A percentile compares a stretch with the other conserved stretches of the same genome.
phyloP scores from a whole-genome alignment of 2,113 vertebrate species.

The Callaeas wilsoni region DNA sequence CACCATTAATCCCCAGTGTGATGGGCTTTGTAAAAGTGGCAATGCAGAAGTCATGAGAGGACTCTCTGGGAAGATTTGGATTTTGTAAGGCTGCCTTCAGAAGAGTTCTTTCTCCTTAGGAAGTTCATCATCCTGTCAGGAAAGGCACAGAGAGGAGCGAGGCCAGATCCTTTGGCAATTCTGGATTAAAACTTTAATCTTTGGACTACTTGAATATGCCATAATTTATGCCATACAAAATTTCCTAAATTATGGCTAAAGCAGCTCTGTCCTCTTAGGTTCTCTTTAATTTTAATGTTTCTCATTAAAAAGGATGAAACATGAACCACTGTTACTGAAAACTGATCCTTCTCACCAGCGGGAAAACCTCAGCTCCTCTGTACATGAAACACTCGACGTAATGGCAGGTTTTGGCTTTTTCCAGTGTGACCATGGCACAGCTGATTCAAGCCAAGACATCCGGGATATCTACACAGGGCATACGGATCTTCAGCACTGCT shows the following conservation, averaged over 20 bases:
- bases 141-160: not conserved
- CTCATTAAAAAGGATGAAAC: not conserved
- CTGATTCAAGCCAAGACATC: not conserved
- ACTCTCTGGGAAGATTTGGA: not conserved
- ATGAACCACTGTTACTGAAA: not conserved
- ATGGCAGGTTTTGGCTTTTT: not conserved
- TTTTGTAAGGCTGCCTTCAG: not conserved
- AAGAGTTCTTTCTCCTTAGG: not conserved
- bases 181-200: not conserved
- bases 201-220: not conserved
- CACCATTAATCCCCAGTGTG: not conserved
- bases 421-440: not conserved
- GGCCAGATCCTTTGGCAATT: not conserved
- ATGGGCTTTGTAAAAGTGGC: not conserved
- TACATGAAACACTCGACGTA: rapidly evolving
- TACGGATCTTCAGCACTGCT: not conserved
- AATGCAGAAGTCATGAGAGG: not conserved
- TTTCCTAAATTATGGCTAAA: not conserved
- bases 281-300: not conserved
- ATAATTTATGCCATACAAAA: not conserved
- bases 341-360: not conserved
- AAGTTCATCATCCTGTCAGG: not conserved
- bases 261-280: not conserved
- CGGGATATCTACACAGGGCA: not conserved
- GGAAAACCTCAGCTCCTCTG: not conserved